These are phyloP conservation scores for Meles meles DNA, from an alignment of 2,113 vertebrate genomes.

Conservation along the genomic window DNA sequence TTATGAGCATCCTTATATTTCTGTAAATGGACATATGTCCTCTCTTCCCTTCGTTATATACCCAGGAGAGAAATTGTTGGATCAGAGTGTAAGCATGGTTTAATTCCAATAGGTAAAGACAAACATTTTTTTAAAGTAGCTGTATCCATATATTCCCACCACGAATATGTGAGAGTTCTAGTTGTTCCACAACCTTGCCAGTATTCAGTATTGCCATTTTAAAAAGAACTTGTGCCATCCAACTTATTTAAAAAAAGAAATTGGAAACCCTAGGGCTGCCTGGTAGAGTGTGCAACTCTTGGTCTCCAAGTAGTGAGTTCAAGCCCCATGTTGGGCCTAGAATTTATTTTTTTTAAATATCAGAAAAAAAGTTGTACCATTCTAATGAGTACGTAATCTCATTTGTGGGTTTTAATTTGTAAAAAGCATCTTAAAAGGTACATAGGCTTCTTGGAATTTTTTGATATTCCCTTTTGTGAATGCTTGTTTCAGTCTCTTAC, in stretches of 20 bases:
- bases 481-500: not conserved
- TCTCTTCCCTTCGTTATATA: not conserved
- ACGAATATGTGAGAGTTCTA: not conserved
- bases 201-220: not conserved
- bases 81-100: not conserved
- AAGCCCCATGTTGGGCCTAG: not conserved
- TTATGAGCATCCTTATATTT: not conserved
- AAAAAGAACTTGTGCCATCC: not conserved
- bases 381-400: not conserved
- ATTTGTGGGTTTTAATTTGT: not conserved
- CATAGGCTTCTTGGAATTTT: not conserved
- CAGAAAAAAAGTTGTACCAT: not conserved
- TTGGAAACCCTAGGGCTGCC: not conserved
- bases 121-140: not conserved
- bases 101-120: not conserved
- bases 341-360: not conserved
- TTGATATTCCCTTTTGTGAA: not conserved
- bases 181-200: not conserved
- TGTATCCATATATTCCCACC: not conserved
- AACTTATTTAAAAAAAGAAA: not conserved
- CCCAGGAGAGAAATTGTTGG: not conserved
- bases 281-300: not conserved
- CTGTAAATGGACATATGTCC: not conserved
- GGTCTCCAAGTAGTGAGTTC: not conserved
- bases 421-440: not conserved